Percentiles rank a stretch among this genome's conserved stretches.
These are phyloP conservation scores for Rattus rattus DNA, from an alignment of 2,113 vertebrate species.

Conservation along the genomic window DNA sequence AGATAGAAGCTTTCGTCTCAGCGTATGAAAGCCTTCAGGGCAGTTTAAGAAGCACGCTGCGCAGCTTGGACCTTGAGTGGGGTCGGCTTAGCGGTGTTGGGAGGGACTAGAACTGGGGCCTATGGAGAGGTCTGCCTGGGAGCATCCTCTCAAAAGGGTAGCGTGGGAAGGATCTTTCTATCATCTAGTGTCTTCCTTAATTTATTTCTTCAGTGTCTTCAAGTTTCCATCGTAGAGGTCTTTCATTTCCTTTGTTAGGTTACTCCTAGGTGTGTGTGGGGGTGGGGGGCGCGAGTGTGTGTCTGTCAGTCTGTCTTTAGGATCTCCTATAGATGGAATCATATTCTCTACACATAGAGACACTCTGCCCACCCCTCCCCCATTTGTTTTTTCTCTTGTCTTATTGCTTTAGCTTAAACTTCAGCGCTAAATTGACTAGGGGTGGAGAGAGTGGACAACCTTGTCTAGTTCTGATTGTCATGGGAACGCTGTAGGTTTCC, in stretches of 20 bases:
- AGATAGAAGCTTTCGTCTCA: not conserved
- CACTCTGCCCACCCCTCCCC: rapidly evolving
- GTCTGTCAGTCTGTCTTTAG: not conserved
- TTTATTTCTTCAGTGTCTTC: not conserved
- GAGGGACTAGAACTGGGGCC: not conserved
- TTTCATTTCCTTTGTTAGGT: not conserved
- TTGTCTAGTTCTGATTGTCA: not conserved
- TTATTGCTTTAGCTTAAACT: not conserved
- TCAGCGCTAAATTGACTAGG: not conserved
- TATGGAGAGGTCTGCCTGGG: not conserved
- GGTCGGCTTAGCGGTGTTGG: not conserved
- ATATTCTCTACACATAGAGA: not conserved
- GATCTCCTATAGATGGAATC: not conserved
- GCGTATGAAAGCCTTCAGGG: not conserved
- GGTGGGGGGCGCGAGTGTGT: too few species aligned
- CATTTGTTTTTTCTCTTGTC: not conserved
- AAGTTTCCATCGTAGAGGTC: not conserved
- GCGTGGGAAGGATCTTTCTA: not conserved
- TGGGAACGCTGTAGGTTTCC: not conserved
- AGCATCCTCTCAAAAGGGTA: not conserved
- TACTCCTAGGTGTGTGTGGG: not conserved
- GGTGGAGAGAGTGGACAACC: not conserved
- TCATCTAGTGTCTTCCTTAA: not conserved
- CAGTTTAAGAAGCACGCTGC: not conserved
- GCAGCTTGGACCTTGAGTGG: not conserved